Evolutionary conservation across 2,888 invertebrate species (phyloP), one percentile per base, ranked within the genome.

Genomic region (Nezara viridula): DNA sequence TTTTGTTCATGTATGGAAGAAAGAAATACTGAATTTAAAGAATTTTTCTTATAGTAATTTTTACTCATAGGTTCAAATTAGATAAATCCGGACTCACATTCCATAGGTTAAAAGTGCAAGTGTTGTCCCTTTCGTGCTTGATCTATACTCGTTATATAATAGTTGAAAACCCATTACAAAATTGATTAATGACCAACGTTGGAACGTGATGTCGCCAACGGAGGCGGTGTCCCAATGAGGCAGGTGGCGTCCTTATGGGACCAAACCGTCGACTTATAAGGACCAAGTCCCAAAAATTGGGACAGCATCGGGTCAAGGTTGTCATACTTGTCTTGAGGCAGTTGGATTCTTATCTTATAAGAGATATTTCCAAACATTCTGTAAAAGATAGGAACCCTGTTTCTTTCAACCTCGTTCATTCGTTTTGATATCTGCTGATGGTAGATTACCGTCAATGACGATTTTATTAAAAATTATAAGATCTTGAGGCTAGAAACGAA

Each of bases 261-360:
- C 66, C 32, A 19, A 73, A 73, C 66, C 32, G 66, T 73, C 19
- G 37, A 37, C 66, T 37, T 73, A 73, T 37, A 73, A 73, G 66
- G 66, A 21, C 27, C 60, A 21, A 73, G 37, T 37, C 19, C 21
- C 37, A 73, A 73, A 73, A 37, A 73, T 73, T 73, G 37, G 66
- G 66, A 73, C 66, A 73, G 6, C 32, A 73, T 21, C 21, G 37
- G 66, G 32, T 73, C 66, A 73, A 73, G 66, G 66, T 73, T 73
- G 32, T 73, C 66, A 73, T 60, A 32, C 27, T 60, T 27, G 27
- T 6, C 60, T 60, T 12, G 14, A 32, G 19, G 19, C 66, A 37
- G 66, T 73, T 73, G 27, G 0, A 5, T 27, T 27, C 14, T 73
- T 73, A 73, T 73, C 66, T 73, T 1, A 73, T 37, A 37, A 73